phyloP scores from a whole-genome alignment of 2,113 vertebrate genomes.

The Pyrgilauda ruficollis region DNA sequence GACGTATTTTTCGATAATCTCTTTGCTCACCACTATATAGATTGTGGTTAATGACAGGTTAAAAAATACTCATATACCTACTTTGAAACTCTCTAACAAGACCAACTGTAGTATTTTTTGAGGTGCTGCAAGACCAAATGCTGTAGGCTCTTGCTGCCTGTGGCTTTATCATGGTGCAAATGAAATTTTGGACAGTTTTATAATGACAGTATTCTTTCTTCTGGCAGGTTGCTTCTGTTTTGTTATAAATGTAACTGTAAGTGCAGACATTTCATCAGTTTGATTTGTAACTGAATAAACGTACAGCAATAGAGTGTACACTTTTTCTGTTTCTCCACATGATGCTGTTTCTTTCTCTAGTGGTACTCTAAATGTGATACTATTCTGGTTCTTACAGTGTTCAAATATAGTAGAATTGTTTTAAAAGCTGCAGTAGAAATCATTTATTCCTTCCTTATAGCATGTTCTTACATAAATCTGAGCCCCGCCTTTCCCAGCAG shows the following conservation, averaged over 20 bases:
- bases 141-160: background rate
- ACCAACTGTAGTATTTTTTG: background rate
- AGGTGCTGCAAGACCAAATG: background rate
- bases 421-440: background rate
- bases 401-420: background rate
- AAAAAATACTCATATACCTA: background rate
- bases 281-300: background rate
- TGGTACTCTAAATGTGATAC: background rate
- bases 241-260: background rate
- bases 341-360: background rate
- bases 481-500: background rate
- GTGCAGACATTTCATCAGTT: background rate
- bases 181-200: background rate
- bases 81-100: background rate
- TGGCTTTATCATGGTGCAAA: background rate
- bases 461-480: background rate
- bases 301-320: background rate
- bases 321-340: background rate
- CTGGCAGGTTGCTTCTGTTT: background rate
- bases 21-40: background rate
- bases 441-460: background rate
- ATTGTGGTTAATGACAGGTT: background rate
- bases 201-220: background rate
- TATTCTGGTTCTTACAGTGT: background rate
- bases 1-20: background rate